Base-by-base conservation (phyloP, 1,140 invertebrate genomes). In the Campodea augens region DNA sequence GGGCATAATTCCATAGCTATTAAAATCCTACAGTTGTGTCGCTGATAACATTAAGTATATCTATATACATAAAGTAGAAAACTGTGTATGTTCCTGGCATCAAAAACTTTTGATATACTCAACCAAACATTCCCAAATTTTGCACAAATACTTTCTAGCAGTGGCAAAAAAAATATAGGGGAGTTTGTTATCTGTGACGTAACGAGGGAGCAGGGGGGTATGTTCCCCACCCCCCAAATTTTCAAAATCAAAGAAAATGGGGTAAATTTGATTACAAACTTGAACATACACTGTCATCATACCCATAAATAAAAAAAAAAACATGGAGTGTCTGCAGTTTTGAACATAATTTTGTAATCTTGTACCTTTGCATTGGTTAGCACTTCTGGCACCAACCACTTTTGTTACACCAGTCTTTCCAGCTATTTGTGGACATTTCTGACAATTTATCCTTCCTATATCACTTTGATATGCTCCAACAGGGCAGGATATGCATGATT, bases 381-480 rank as follows among this genome's bases (percentile, higher is more conserved):
- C 78, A 50, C 78, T 85, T 51, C 86, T 71, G 0, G 92, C 87
- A 5, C 89, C 90, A 1, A 75, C 68, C 5, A 77, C 75, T 22
- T 86, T 74, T 0, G 90, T 96, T 5, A 91, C 86, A 36, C 85
- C 84, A 3, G 78, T 73, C 52, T 84, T 72, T 32, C 85, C 86
- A 12, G 82, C 81, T 43, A 91, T 90, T 1, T 75, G 65, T 7
- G 88, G 89, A 65, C 91, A 97, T 10, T 77, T 67, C 44, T 74
- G 82, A 60, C 91, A 96, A 56, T 82, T 77, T 37, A 81, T 57
- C 62, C 93, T 86, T 2, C 90, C 92, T 2, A 82, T 75, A 63
- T 91, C 82, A 51, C 90, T 89, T 64, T 98, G 92, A 60, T 95
- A 98, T 0, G 77, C 82, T 43, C 92, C 92, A 36, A 81, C 63